Percentiles rank a stretch among this genome's conserved stretches.
phyloP scores from a whole-genome alignment of 2,113 vertebrate genomes.

The Micronisus gabar region DNA sequence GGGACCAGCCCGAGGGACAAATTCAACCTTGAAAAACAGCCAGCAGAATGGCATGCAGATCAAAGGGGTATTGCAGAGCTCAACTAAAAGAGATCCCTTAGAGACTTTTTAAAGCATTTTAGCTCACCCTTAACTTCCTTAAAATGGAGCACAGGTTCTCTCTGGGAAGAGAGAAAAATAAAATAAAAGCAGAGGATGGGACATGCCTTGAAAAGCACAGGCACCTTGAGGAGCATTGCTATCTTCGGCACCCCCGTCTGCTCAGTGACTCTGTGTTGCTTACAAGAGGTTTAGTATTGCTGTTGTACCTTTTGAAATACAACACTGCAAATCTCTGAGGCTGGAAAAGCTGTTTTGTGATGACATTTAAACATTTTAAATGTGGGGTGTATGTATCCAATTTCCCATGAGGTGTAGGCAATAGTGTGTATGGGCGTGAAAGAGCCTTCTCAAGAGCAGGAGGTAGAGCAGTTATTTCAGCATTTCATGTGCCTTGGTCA shows the following conservation, averaged over 20 bases:
- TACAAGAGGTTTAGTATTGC: neutral
- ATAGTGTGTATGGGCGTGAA: neutral
- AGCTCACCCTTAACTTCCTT: neutral
- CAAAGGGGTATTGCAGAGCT: neutral
- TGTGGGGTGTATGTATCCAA: rapidly evolving
- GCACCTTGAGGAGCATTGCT: neutral
- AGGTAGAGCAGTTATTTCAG: neutral
- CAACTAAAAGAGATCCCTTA: neutral
- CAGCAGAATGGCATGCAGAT: neutral
- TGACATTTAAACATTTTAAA: neutral
- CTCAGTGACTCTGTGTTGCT: neutral
- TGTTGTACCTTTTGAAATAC: neutral
- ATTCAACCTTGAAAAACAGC: neutral
- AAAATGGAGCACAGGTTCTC: neutral
- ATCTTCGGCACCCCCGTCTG: neutral
- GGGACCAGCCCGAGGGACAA: neutral
- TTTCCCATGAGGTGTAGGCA: neutral
- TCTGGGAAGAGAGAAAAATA: neutral
- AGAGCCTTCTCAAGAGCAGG: neutral
- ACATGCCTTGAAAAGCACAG: neutral
- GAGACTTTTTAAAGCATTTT: neutral
- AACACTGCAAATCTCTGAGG: neutral
- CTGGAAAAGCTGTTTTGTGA: neutral
- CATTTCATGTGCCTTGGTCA: neutral
- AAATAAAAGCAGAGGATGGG: neutral